phyloP scores from a whole-genome alignment of 2,113 vertebrate genomes.

The Larimichthys polyactis region DNA sequence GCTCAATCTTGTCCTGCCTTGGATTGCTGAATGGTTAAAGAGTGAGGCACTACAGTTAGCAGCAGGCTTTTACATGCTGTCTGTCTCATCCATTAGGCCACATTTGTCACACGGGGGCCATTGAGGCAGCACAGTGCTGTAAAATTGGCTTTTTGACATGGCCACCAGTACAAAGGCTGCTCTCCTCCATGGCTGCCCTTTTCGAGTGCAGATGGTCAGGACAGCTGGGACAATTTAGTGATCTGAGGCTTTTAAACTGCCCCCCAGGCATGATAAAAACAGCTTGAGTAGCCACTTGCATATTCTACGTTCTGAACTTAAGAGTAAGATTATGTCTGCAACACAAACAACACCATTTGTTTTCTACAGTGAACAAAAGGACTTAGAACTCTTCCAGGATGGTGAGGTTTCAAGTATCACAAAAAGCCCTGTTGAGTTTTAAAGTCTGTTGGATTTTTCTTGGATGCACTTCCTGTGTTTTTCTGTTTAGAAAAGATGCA shows the following conservation, averaged over 20 bases:
- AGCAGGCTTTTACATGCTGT: conserved; percentile 79
- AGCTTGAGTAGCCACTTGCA: conserved; percentile 80
- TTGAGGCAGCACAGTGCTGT: conserved; percentile 81
- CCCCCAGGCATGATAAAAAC: conserved; percentile 84
- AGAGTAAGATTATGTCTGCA: conserved; percentile 66
- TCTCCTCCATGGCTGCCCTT: conserved; percentile 68
- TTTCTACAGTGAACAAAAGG: conserved; percentile 19
- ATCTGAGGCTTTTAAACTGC: conserved; percentile 84
- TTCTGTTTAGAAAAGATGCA: conserved; percentile 18
- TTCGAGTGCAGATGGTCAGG: conserved; percentile 87
- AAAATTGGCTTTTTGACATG: conserved; percentile 85
- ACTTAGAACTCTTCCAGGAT: not conserved
- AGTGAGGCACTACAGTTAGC: conserved; percentile 65
- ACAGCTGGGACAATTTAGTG: conserved; percentile 88
- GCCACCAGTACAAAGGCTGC: conserved; percentile 84
- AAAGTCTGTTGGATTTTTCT: conserved; percentile 6
- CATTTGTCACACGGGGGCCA: conserved; percentile 82
- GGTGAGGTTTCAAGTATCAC: not conserved
- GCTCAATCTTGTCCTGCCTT: conserved; percentile 65
- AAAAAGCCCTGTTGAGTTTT: conserved; percentile 13
- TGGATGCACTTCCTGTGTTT: conserved; percentile 19
- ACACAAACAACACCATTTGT: conserved; percentile 65
- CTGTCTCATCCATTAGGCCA: conserved; percentile 82
- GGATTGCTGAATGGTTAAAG: conserved; percentile 71
- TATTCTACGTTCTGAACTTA: conserved; percentile 66